Conservation (phyloP, 2,797 vertebrate species). For the Siniperca scherzeri region DNA sequence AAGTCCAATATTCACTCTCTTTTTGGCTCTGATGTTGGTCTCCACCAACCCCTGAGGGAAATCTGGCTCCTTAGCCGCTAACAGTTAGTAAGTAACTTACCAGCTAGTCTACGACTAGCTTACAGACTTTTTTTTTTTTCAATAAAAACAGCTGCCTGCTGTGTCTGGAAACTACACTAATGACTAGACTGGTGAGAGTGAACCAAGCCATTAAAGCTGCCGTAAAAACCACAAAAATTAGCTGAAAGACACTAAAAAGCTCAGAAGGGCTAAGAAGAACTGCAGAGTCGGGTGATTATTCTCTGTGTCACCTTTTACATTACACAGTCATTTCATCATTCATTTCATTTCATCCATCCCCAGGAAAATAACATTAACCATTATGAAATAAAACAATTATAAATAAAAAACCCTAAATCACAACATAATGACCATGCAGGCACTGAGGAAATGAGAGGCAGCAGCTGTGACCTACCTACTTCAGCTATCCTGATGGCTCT, state of each 20-base stretch:
- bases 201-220: no score
- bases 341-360: no score
- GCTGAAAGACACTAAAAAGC: background rate
- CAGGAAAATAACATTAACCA: background rate
- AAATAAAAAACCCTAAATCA: conserved; percentile 3
- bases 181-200: no score
- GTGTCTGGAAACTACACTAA: no score
- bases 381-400: background rate
- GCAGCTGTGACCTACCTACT: conserved; percentile 50
- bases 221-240: background rate
- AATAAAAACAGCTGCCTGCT: no score
- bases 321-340: background rate
- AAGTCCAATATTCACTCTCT: no score
- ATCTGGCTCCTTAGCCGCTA: no score
- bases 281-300: background rate
- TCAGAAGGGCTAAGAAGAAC: background rate
- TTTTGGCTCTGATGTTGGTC: no score
- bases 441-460: conserved; percentile 12
- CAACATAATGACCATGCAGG: background rate
- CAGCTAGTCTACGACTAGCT: no score
- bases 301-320: background rate
- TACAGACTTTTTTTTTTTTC: no score
- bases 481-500: conserved; percentile 27
- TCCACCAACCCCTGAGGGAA: no score
- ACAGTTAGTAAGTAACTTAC: background rate